Evolutionary conservation across 2,113 vertebrate genomes (phyloP), one percentile per base, ranked within the genome.

Genomic region (Lampris incognitus): DNA sequence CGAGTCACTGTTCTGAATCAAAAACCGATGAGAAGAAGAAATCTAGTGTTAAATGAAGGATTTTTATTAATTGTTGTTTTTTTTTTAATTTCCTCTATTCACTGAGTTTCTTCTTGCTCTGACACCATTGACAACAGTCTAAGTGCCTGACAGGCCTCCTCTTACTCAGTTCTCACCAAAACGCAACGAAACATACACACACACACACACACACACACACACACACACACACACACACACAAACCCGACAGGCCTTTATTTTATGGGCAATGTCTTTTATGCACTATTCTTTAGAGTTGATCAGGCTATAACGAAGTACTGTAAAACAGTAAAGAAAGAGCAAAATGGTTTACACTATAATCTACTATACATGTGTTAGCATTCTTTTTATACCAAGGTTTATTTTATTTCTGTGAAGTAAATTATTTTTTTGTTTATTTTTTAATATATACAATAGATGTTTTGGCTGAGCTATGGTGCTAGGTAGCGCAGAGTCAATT

Each of bases 101-200:
- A 39, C 37, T 58, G 40, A 60, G 44, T 71, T 3, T 24, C 39
- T n/a, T 78, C 4, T 78, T 2, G 76, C 76, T 75, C 42, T 51
- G 56, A 61, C 13, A 11, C 13, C 51, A 76, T 74, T 83, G 51
- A 67, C 24, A 38, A 85, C 62, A 61, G 70, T 88, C 48, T 85
- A 92, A 92, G 88, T 91, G 91, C 86, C 91, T 92, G 85, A 81
- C 69, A 72, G 66, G 83, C 76, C 65, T 61, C 69, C 66, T 83
- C 13, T 71, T 81, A 42, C 67, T 89, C 72, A 83, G 81, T 69
- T 84, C 82, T 82, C 88, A 80, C 83, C 86, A 85, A 90, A 88
- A 89, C 81, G 82, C 79, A 76, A 84, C 73, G 86, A 61, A 72
- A 57, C 82, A 40, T 41, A 69, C 24, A 24, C 24, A 24, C 24